Base-by-base conservation (phyloP, 2,113 vertebrate species). In the Furnarius figulus region DNA sequence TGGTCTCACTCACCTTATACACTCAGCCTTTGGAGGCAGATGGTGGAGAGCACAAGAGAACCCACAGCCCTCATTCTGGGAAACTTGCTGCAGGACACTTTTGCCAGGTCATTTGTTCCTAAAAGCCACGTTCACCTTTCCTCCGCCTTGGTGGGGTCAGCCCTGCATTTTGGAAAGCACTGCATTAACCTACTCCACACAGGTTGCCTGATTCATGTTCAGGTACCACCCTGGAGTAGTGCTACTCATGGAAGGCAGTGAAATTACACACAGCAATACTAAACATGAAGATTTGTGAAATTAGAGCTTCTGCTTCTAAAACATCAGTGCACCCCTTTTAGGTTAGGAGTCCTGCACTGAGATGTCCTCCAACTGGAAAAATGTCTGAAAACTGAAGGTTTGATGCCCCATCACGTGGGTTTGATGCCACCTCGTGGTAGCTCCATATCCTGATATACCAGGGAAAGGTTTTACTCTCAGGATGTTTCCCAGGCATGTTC, bases 381-480 rank as follows among this genome's bases (percentile, higher is more conserved):
- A 67, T 33, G 10, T 6, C 35, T 5, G 3, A 2, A 6, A 58
- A 30, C 5, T 0, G 49, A 18, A 23, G 62, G n/a, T 27, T 55
- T 23, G 12, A 40, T 31, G 76, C 22, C 37, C 27, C 58, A 75
- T 22, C 25, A 8, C 5, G 24, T 59, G 90, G 20, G 75, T 75
- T 67, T 92, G 70, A 70, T 94, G 96, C 97, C 97, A 96, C 85
- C 97, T 95, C 50, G 94, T 94, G 97, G 97, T 37, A 55, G 30
- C 20, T 88, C 28, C 39, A 15, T 5, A 27, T 55, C 65, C 37
- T 65, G 44, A 22, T 24, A 40, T 25, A 15, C 58, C 59, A 46
- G 25, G 28, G 18, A 77, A 93, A 25, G 25, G 46, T 66, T 68
- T 14, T 25, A 3, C 33, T 19, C 15, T 6, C 1, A 9, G 28